Conservation (phyloP, 2,888 invertebrate species). For the Amblyjoppa proteus region DNA sequence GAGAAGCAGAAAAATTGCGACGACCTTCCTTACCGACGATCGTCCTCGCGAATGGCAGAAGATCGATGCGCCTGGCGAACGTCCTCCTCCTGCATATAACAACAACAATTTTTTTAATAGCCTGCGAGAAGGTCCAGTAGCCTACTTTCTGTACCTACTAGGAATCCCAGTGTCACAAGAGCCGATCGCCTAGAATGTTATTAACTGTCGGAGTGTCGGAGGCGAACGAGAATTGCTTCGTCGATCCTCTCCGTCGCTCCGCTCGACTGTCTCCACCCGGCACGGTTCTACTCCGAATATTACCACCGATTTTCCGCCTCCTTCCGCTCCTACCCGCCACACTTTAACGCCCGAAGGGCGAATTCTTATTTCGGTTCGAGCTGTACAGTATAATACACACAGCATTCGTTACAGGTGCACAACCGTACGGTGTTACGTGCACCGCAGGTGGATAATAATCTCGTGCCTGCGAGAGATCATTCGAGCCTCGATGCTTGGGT, state of each 20-base stretch:
- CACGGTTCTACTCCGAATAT: conserved; percentile 21
- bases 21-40: conserved; percentile 19
- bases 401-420: background rate
- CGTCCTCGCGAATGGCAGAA: conserved; percentile 23
- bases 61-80: conserved; percentile 30
- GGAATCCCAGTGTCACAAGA: conserved; percentile 56
- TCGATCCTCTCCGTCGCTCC: conserved; percentile 46
- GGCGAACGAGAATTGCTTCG: conserved; percentile 53
- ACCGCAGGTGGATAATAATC: background rate
- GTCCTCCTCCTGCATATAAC: conserved; percentile 58
- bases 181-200: conserved; percentile 12
- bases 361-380: background rate
- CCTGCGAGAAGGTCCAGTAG: conserved; percentile 10
- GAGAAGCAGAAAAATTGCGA: background rate
- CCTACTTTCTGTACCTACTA: conserved; percentile 29
- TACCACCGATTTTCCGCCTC: background rate
- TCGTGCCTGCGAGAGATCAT: conserved; percentile 8
- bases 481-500: conserved; percentile 31
- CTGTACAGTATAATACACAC: background rate
- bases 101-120: conserved; percentile 53
- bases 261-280: conserved; percentile 33
- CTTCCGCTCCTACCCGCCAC: background rate
- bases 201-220: conserved; percentile 46
- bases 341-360: conserved; percentile 13
- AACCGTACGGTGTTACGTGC: background rate